These are phyloP conservation scores for Salvelinus sp. DNA, from an alignment of 2,113 vertebrate species.

Conservation along the genomic window DNA sequence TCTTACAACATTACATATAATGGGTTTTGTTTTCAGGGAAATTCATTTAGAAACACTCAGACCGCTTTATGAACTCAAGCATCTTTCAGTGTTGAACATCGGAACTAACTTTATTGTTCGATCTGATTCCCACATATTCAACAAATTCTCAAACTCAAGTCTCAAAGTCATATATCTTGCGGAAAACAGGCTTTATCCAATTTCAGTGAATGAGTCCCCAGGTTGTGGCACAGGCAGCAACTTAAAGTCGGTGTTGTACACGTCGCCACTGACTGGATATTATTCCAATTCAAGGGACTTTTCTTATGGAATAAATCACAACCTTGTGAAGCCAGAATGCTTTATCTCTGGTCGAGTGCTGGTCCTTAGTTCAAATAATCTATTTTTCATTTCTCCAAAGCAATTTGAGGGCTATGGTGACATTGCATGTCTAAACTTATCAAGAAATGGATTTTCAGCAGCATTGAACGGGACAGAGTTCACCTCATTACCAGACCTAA, in stretches of 20 bases:
- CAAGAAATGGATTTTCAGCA: slow-evolving; percentile 70
- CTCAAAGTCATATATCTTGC: slow-evolving; percentile 71
- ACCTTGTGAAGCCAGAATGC: slow-evolving; percentile 65
- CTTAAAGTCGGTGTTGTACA: not conserved
- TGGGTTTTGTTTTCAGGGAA: slow-evolving; percentile 74
- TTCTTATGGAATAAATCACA: slow-evolving; percentile 18
- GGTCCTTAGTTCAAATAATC: slow-evolving; percentile 75
- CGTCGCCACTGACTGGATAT: not conserved
- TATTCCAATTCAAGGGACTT: not conserved
- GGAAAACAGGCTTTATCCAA: slow-evolving; percentile 78
- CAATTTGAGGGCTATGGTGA: slow-evolving; percentile 70
- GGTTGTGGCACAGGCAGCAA: fast-evolving
- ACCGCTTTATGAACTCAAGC: slow-evolving; percentile 64
- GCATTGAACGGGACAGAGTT: slow-evolving; percentile 72
- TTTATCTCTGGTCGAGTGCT: slow-evolving; percentile 73
- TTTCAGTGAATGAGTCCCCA: not conserved
- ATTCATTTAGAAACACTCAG: slow-evolving; percentile 64
- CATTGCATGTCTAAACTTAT: slow-evolving; percentile 81
- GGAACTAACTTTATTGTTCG: slow-evolving; percentile 79
- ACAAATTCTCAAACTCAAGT: slow-evolving; percentile 53
- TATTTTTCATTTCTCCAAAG: slow-evolving; percentile 76
- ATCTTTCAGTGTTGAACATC: slow-evolving; percentile 70
- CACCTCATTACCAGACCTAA: slow-evolving; percentile 61
- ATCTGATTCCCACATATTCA: slow-evolving; percentile 61
- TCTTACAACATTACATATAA: slow-evolving; percentile 69